These are phyloP conservation scores for Palaemon carinicauda DNA, from an alignment of 1,140 invertebrate species.

Conservation along the genomic window DNA sequence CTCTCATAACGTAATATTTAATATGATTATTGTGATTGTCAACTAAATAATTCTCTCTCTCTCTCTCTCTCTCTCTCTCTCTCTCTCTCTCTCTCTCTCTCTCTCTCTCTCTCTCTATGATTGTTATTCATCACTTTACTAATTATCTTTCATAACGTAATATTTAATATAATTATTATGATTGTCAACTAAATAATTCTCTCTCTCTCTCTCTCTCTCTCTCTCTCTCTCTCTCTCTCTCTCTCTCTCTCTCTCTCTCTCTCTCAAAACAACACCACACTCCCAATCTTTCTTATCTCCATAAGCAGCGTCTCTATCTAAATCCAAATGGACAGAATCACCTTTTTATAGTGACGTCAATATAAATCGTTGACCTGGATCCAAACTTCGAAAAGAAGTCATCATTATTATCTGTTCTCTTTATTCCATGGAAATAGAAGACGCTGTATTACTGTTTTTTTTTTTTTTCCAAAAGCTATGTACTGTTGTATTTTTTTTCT, in stretches of 20 bases:
- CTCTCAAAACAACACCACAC: neutral
- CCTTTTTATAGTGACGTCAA: no score
- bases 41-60: neutral
- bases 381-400: no score
- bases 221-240: no score
- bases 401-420: neutral
- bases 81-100: neutral
- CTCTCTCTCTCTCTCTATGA: neutral
- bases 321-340: neutral
- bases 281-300: neutral
- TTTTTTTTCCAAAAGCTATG: no score
- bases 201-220: no score
- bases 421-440: no score
- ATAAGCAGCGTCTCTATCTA: neutral
- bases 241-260: neutral
- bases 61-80: neutral
- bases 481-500: no score
- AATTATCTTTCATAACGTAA: neutral
- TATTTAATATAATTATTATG: neutral
- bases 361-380: no score
- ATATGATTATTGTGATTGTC: neutral
- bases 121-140: neutral
- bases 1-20: neutral
- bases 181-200: no score
- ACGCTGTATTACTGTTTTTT: no score